These are phyloP conservation scores for Drosophila baimaii DNA, from an alignment of 1,140 invertebrate genomes.

Conservation along the genomic window DNA sequence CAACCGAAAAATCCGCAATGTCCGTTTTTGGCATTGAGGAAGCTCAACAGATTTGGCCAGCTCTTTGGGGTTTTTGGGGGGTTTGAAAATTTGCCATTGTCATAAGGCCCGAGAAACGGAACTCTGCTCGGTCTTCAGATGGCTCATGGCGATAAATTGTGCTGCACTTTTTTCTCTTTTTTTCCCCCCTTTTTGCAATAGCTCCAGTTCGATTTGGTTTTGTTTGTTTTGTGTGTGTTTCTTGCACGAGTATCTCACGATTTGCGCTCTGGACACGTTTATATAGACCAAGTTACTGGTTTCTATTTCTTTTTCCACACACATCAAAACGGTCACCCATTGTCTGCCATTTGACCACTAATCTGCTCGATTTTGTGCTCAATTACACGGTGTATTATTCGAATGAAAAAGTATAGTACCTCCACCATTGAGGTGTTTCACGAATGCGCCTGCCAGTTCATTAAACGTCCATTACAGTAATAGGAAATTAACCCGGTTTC, in stretches of 20 bases:
- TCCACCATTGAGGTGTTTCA: slow-evolving; percentile 52
- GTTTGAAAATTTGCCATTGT: slow-evolving; percentile 48
- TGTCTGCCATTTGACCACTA: slow-evolving; percentile 58
- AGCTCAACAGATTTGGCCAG: slow-evolving; percentile 48
- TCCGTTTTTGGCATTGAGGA: slow-evolving; percentile 68
- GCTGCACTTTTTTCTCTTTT: slow-evolving; percentile 22
- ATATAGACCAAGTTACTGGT: slow-evolving; percentile 62
- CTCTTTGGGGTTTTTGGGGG: slow-evolving; percentile 15
- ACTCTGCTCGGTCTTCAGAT: slow-evolving; percentile 56
- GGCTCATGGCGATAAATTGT: slow-evolving; percentile 50
- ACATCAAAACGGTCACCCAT: slow-evolving; percentile 58
- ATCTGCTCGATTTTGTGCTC: slow-evolving; percentile 64
- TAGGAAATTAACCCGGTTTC: slow-evolving; percentile 79
- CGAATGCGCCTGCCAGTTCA: slow-evolving; percentile 56
- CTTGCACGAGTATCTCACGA: slow-evolving; percentile 58
- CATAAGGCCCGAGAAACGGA: slow-evolving; percentile 63
- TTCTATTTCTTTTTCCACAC: slow-evolving; percentile 71
- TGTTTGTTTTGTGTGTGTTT: slow-evolving; percentile 26
- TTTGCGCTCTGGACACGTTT: slow-evolving; percentile 68
- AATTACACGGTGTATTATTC: slow-evolving; percentile 43
- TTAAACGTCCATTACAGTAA: slow-evolving; percentile 70
- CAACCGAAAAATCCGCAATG: slow-evolving; percentile 30
- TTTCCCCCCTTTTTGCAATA: slow-evolving; percentile 27
- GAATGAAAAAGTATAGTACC: slow-evolving; percentile 32
- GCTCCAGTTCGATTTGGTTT: slow-evolving; percentile 44